These are phyloP conservation scores for Drosophila multiciliata DNA, from an alignment of 2,888 invertebrate genomes.

Conservation along the genomic window DNA sequence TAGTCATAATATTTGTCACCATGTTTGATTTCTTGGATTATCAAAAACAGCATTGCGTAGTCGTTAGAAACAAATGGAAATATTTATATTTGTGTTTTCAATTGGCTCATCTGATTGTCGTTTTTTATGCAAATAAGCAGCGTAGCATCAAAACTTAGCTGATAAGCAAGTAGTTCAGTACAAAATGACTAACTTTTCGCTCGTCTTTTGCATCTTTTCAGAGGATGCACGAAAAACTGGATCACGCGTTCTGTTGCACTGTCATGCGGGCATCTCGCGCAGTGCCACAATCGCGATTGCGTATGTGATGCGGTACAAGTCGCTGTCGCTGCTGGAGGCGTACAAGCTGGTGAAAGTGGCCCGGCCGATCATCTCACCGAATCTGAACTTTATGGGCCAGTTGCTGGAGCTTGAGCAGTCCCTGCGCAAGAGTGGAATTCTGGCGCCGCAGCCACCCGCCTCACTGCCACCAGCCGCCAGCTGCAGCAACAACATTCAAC, in stretches of 20 bases:
- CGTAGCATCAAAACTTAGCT: constrained; percentile 5
- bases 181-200: constrained; percentile 10
- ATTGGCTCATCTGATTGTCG: constrained; percentile 51
- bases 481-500: constrained; percentile 13
- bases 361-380: constrained; percentile 96
- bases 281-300: constrained; percentile 98
- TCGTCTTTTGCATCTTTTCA: constrained; percentile 69
- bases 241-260: constrained; percentile 92
- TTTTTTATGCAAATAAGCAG: constrained; percentile 45
- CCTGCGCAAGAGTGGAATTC: constrained; percentile 85
- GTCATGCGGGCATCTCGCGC: constrained; percentile 97
- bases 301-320: constrained; percentile 95
- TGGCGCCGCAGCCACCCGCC: constrained; percentile 74
- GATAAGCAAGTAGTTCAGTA: constrained; percentile 43
- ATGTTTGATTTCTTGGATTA: neutral
- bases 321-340: constrained; percentile 93
- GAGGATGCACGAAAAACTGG: constrained; percentile 85
- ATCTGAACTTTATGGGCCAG: constrained; percentile 97
- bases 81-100: constrained; percentile 8
- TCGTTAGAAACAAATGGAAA: neutral
- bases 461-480: constrained; percentile 29
- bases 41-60: neutral
- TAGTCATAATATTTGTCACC: neutral
- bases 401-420: constrained; percentile 92
- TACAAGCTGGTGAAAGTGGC: constrained; percentile 94